Evolutionary conservation across 2,888 invertebrate genomes (phyloP).

Genomic region (Malthinus seriepunctatus): DNA sequence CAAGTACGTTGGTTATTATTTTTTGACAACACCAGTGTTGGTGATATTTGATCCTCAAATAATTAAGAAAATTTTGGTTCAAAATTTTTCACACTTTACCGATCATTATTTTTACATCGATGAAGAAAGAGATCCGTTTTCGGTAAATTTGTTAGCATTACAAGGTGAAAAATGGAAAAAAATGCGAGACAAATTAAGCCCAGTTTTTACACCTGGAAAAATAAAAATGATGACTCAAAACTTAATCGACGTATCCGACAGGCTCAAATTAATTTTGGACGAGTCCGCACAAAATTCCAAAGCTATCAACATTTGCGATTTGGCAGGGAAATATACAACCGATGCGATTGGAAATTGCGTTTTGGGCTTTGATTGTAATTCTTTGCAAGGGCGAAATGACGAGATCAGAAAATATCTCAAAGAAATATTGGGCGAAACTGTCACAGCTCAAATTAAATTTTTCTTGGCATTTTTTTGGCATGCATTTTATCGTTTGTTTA

Average conservation of each 20-base stretch:
- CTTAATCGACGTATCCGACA: constrained; percentile 47
- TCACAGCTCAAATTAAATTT: background rate
- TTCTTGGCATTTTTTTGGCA: background rate
- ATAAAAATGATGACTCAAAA: constrained; percentile 56
- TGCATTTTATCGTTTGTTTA: background rate
- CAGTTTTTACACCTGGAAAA: constrained; percentile 56
- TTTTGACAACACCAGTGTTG: no score
- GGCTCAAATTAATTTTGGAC: constrained; percentile 36
- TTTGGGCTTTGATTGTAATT: constrained; percentile 51
- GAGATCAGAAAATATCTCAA: no score
- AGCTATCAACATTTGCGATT: constrained; percentile 35
- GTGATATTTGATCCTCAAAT: no score
- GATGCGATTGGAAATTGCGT: constrained; percentile 50
- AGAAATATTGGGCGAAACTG: constrained; percentile 44
- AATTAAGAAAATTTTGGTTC: no score
- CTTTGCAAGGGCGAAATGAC: constrained; percentile 52
- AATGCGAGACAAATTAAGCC: constrained; percentile 55
- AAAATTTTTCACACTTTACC: constrained; percentile 54
- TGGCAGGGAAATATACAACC: constrained; percentile 46
- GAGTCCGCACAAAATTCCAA: background rate
- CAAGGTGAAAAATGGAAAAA: constrained; percentile 57
- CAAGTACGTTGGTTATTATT: no score
- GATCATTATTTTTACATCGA: constrained; percentile 52
- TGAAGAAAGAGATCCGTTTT: constrained; percentile 49
- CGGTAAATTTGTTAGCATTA: constrained; percentile 48